A percentile compares a stretch with the other conserved stretches of the same genome.
These are phyloP conservation scores for human (Homo sapiens) DNA, from an alignment of 2,113 vertebrate species.

Conservation along the genomic window GRCh38 chr11:35215001-35215500, in stretches of 20 bases:
- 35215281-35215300: background rate
- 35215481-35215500: background rate
- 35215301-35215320: background rate
- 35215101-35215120: background rate
- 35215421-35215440: background rate
- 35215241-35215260: background rate
- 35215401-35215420: background rate
- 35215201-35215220: slow-evolving; percentile 20
- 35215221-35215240: background rate
- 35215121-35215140: background rate
- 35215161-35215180: background rate
- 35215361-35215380: background rate
- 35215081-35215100: background rate
- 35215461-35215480: background rate
- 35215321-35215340: background rate
- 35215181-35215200: background rate
- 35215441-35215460: background rate
- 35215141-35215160: background rate
- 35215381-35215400: background rate
- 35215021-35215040: background rate
- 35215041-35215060: background rate
- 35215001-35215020: background rate
- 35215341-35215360: background rate
- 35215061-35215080: background rate
- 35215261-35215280: background rate